Evolutionary conservation across 2,888 invertebrate genomes (phyloP), one percentile per base, ranked within the genome.

Genomic region (Scaptomyza cyrtandrae): DNA sequence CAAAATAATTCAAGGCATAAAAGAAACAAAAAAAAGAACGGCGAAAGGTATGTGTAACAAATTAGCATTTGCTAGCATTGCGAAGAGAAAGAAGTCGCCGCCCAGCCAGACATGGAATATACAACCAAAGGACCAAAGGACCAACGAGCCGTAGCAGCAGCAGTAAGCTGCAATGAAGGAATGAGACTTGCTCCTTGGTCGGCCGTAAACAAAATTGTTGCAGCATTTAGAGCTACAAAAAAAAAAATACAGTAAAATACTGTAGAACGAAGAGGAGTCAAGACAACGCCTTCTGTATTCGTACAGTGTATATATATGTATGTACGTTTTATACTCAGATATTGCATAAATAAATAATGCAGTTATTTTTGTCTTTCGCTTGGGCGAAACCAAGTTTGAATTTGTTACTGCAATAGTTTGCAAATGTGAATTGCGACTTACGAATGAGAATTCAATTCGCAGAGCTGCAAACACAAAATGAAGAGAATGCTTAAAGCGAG

Each of bases 341-440:
- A 82, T 82, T 82, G 82, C 81, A 82, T 82, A 86, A 86, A 82
- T 82, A 84, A 87, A 75, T 80, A 66, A 82, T 81, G 77, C 83
- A 77, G 74, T 74, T 81, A 84, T 81, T 84, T 86, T 81, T 81
- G 80, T 84, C 84, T 81, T 79, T 74, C 63, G 72, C 80, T 54
- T 68, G 59, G 60, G 61, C 71, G 37, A 16, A 56, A 53, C 19
- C 56, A 44, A 48, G 24, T 61, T 64, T 61, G 65, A 64, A 64
- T 71, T 74, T 74, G 76, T 44, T 55, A 63, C 74, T 71, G 74
- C 69, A 77, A 86, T 86, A 86, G 81, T 86, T 80, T 13, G 33
- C 52, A 27, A 59, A 59, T 68, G 60, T 52, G 48, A 56, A 68
- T 68, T 62, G 53, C 45, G 65, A 55, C 37, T 5, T 59, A 49